These are phyloP conservation scores for Meloidogyne exigua DNA, from an alignment of 1,140 invertebrate species.

Conservation along the genomic window DNA sequence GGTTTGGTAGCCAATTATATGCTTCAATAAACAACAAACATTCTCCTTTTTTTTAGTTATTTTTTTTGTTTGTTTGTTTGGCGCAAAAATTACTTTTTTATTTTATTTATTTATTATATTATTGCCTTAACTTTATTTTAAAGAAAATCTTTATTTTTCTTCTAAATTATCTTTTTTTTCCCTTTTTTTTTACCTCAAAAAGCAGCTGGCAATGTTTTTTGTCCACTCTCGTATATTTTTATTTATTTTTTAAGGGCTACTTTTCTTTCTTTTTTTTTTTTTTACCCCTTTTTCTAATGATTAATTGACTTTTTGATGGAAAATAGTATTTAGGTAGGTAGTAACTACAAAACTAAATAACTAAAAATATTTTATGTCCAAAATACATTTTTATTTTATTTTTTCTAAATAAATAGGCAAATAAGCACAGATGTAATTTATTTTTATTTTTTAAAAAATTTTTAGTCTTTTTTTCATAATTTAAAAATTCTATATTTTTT, in stretches of 20 bases:
- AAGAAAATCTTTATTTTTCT: not conserved
- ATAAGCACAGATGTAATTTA: not conserved
- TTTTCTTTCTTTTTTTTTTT: not conserved
- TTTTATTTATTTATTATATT: not conserved
- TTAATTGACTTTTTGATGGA: conserved; percentile 3
- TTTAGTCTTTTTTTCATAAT: too few relatives aligned
- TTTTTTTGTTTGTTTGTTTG: conserved; percentile 7
- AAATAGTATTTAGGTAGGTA: not conserved
- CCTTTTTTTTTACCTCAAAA: not conserved
- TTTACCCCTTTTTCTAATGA: not conserved
- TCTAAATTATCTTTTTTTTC: not conserved
- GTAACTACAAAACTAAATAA: not conserved
- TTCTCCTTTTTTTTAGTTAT: not conserved
- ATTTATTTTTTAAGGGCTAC: conserved; percentile 1
- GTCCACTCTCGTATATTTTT: not conserved
- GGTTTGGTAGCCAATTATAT: not conserved
- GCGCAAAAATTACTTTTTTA: not conserved
- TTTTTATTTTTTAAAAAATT: not conserved
- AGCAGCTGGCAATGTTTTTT: conserved; percentile 3
- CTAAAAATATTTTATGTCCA: not conserved
- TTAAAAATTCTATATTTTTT: too few relatives aligned
- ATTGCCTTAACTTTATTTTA: not conserved
- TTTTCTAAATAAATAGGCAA: not conserved
- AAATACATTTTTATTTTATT: not conserved
- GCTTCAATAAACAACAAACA: conserved; percentile 1